Evolutionary conservation across 1,140 invertebrate species (phyloP).

Genomic region (Cydia amplana): DNA sequence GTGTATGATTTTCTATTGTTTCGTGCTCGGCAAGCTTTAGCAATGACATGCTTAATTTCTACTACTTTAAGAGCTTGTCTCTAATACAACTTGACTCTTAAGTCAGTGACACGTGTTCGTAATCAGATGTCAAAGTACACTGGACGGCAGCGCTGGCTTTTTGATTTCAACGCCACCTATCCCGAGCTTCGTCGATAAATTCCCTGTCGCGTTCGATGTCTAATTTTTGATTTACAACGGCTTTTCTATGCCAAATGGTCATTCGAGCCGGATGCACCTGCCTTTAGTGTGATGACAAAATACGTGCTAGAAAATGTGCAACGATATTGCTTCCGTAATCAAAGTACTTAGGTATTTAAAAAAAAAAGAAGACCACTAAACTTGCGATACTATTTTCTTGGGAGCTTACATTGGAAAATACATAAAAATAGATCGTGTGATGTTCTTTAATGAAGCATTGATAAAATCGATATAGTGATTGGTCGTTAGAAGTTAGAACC

Average conservation of each 20-base stretch:
- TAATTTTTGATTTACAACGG: slow-evolving; percentile 5
- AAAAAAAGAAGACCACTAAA: neutral
- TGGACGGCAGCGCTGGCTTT: neutral
- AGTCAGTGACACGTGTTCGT: no score
- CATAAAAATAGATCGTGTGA: neutral
- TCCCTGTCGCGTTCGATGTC: neutral
- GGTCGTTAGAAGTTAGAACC: no score
- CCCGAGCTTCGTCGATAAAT: neutral
- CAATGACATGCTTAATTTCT: no score
- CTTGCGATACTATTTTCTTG: neutral
- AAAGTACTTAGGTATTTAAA: neutral
- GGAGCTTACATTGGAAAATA: neutral
- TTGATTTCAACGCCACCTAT: neutral
- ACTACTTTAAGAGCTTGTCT: no score
- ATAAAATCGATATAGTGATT: neutral
- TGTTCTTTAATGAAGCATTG: neutral
- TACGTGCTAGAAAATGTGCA: neutral
- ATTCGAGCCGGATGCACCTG: neutral
- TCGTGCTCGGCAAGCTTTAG: no score
- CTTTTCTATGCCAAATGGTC: neutral
- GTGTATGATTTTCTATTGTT: no score
- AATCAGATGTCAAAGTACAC: no score
- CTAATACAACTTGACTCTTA: no score
- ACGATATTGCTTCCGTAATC: neutral
- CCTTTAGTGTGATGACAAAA: neutral